Evolutionary conservation across 2,888 invertebrate species (phyloP), one percentile per base, ranked within the genome.

Genomic region (Epirrhoe alternata): DNA sequence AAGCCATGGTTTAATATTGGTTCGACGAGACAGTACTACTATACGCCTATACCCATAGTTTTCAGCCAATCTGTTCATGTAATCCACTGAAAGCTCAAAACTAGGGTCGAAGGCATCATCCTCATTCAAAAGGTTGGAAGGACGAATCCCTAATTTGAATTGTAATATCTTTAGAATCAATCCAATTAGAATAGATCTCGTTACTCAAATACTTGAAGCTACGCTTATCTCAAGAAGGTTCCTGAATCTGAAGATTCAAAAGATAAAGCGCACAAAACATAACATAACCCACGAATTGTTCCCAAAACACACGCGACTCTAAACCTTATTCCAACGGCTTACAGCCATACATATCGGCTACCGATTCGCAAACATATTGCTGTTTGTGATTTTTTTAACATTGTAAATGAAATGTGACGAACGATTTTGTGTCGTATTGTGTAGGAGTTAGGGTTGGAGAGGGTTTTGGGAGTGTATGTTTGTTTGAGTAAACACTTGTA

Each of bases 401-500:
- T 75, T 77, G 53, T 50, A 45, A 61, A 57, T 24, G 31, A 38
- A 64, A 61, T 69, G 66, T 68, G 38, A 35, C 68, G 70, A 78
- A 74, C 61, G 53, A 84, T 77, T 84, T 79, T 83, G 65, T 70
- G 62, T 78, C 81, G 78, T 87, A 84, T 80, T 77, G 66, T 74
- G 50, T 64, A 55, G 24, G 64, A 24, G 52, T 73, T 79, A 86
- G 72, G 77, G 72, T 55, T 60, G 65, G 63, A 51, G 61, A 61
- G 67, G 66, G 64, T 72, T 78, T 75, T 67, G 54, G 58, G 72
- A 64, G 70, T 76, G 79, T 57, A 81, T 73, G 81, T 78, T 74
- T 73, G 64, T 76, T 72, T 75, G 77, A 78, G 79, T 79, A 84
- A 86, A 84, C 83, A 86, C 85, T 88, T 82, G 84, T 87, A 86